Base-by-base conservation (phyloP, 2,797 vertebrate species). In the Leucoraja ocellata region DNA sequence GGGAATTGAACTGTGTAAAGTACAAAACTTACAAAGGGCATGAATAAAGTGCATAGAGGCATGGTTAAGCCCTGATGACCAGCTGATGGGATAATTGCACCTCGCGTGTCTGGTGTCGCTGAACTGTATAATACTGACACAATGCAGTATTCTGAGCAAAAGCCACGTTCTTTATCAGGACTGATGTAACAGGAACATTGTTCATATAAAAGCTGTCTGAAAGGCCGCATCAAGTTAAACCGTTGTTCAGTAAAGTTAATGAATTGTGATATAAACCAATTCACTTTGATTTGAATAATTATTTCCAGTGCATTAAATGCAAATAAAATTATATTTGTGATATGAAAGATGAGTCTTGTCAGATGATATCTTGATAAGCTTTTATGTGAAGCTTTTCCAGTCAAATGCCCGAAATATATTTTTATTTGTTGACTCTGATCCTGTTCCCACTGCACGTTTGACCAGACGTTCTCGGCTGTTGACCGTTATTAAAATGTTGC, bases 241-340 rank as follows among this genome's bases (percentile, higher is more conserved):
- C 39, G 36, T 90, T 65, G n/a, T 71, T 91, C 86, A 91, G 86
- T 91, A 71, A 91, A 71, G 32, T 91, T 91, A 91, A 91, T 91
- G 86, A 71, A 91, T 68, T 71, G 86, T 91, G 86, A 91, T 91
- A 91, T 36, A 71, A 91, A 91, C 65, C 65, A 71, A 71, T 91
- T 91, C 16, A 68, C 18, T 36, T 11, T 76, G 23, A 74, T 76
- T 74, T 73, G 39, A 25, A 9, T 14, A 6, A 74, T 54, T n/a
- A 76, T 54, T 92, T 92, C 68, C 68, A 54, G 9, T 39, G 81
- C 46, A 54, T 92, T 76, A 74, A 74, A 76, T 76, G 90, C 71
- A 74, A 39, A 92, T 58, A 28, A 74, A 21, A 16, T 91, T 73
- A 91, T 1, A 73, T 73, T 91, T 91, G 39, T 28, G 36, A 91